These are phyloP conservation scores for Schlechtendalia chinensis DNA, from an alignment of 1,140 invertebrate species.

Conservation along the genomic window DNA sequence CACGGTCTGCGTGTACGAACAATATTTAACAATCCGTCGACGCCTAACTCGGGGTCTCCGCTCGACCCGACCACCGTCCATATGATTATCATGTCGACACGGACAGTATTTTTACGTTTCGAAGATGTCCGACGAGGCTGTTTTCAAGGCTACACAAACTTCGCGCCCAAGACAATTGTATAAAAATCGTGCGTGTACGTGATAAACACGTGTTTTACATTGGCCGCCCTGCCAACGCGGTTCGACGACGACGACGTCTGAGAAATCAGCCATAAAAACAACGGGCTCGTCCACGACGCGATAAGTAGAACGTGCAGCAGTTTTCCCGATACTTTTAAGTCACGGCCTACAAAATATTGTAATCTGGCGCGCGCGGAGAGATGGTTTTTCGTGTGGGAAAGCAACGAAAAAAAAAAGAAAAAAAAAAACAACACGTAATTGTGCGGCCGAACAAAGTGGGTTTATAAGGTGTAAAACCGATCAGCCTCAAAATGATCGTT, in stretches of 20 bases:
- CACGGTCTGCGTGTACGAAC: no score
- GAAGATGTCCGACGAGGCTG: no score
- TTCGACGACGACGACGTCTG: neutral
- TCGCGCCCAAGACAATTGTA: no score
- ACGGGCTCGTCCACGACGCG: neutral
- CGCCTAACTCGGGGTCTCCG: no score
- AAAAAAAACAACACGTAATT: neutral
- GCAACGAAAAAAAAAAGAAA: no score
- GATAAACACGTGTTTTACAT: no score
- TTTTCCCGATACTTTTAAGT: slow-evolving; percentile 31
- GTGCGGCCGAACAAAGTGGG: neutral
- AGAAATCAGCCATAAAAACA: slow-evolving; percentile 48
- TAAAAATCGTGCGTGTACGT: no score
- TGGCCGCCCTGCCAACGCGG: no score
- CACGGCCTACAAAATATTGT: slow-evolving; percentile 29
- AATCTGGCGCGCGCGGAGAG: slow-evolving; percentile 2
- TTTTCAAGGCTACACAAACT: no score
- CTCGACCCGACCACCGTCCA: neutral
- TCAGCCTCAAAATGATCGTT: neutral
- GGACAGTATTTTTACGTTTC: no score
- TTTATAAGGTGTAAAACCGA: slow-evolving; percentile 12
- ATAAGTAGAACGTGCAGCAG: slow-evolving; percentile 34
- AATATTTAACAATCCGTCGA: no score
- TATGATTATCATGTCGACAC: no score
- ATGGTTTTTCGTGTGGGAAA: neutral